Conservation (phyloP, 2,888 invertebrate genomes). For the Cyrtodaria siliqua region DNA sequence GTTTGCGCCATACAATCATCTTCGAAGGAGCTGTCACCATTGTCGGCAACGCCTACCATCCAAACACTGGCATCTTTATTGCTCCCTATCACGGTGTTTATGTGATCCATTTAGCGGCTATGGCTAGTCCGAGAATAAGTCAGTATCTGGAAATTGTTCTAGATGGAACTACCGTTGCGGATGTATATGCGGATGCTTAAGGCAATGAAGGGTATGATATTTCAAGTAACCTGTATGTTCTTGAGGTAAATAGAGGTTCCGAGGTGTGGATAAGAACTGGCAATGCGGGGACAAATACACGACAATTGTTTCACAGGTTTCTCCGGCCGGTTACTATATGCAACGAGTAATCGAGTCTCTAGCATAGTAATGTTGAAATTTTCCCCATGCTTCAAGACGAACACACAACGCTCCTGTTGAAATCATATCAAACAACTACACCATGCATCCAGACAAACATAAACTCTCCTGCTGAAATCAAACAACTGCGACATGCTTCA, state of each 20-base stretch:
- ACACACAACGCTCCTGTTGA: no score
- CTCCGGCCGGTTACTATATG: not conserved
- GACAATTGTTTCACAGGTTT: not conserved
- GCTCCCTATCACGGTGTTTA: slow-evolving; percentile 5
- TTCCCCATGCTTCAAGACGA: no score
- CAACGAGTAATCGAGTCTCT: no score
- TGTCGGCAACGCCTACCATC: slow-evolving; percentile 10
- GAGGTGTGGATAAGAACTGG: not conserved
- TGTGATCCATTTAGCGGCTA: slow-evolving; percentile 9
- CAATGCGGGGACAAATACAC: not conserved
- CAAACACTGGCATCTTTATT: slow-evolving; percentile 1
- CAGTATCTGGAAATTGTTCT: not conserved
- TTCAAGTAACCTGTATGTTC: not conserved
- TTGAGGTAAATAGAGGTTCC: not conserved
- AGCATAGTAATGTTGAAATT: no score
- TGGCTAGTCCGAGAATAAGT: not conserved
- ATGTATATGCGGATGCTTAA: not conserved
- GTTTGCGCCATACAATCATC: slow-evolving; percentile 1
- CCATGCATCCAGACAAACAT: no score
- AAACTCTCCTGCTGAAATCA: no score
- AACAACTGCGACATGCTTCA: no score
- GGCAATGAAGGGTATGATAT: not conserved
- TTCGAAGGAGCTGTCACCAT: slow-evolving; percentile 16
- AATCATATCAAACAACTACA: no score
- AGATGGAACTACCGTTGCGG: not conserved